Base-by-base conservation (phyloP, 2,888 invertebrate genomes). In the Ormyrus thymus region DNA sequence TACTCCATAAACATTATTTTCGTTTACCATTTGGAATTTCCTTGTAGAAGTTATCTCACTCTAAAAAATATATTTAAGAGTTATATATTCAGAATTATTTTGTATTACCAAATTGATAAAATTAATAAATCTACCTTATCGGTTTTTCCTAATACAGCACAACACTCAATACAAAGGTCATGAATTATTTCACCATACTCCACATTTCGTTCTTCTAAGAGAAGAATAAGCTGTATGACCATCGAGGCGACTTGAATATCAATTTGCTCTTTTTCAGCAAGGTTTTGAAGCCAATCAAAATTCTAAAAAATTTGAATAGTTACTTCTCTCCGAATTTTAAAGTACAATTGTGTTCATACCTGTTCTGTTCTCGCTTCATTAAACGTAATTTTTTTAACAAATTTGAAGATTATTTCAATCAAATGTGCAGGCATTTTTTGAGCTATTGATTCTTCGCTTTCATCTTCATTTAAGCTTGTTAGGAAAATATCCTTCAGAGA, bases 141-240 rank as follows among this genome's bases (percentile, higher is more conserved):
- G 58, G 92, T 87, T 15, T 89, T 88, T 43, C 91, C 92, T 70
- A 91, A 87, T 81, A 90, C 84, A 66, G 87, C 85, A 48, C 90
- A 90, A 55, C 92, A 82, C 80, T 91, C 90, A 13, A 87, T 76
- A 46, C 91, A 90, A 66, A 92, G 83, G 71, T 90, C 89, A 81
- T 91, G 90, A 66, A 92, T 81, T 10, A 82, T 84, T 46, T 85
- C 84, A 3, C 87, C 86, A 51, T 85, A 84, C 9, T 86, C 85
- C 61, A 79, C 78, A 10, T 83, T 83, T 68, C 81, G 82, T 59
- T 87, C 87, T 81, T 90, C 89, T 13, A 89, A 81, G 8, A 84
- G 83, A 4, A 89, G 72, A 11, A 89, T 74, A 58, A 89, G 79
- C 76, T 88, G 84, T 1, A 87, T 65, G 48, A 88, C 82, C 9